Evolutionary conservation across 2,797 vertebrate genomes (phyloP), one percentile per base, ranked within the genome.

Genomic region (Gambelia wislizenii): DNA sequence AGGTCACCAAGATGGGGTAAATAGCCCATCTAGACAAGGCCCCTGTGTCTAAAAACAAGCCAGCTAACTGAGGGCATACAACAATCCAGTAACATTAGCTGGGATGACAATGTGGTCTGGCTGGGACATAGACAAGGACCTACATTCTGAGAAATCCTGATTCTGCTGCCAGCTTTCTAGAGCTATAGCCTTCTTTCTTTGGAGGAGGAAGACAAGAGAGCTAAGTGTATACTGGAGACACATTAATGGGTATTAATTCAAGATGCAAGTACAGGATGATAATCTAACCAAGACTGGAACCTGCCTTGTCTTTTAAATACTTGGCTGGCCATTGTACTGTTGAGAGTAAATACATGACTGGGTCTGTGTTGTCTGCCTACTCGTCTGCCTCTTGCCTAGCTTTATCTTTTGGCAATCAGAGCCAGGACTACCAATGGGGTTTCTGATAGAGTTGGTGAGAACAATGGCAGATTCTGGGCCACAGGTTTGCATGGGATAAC

Each of bases 31-130:
- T n/a, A n/a, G n/a, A n/a, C n/a, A n/a, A n/a, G n/a, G n/a, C n/a
- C n/a, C n/a, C n/a, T 56, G 22, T 74, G 47, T 88, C n/a, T 78
- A 79, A 86, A 52, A 90, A 64, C 78, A 81, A 42, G 7, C 59
- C 39, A 69, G 52, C 74, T 75, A 59, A 49, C n/a, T 42, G 70
- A 79, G 44, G 56, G 44, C 36, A 33, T 83, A 2, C 22, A 74
- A 47, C 42, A 83, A 83, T 61, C 52, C 47, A 75, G 36, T 82
- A 25, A 16, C 39, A 25, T 36, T 69, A 42, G 36, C 44, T 72
- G 33, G n/a, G 54, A 10, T 39, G n/a, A 74, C 77, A 44, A 42
- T 59, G 30, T 39, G n/a, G 54, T 39, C 42, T 39, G 39, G n/a
- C 13, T 36, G 76, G 76, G 42, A 59, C 39, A 16, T 30, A 84